Evolutionary conservation across 2,797 vertebrate genomes (phyloP), one percentile per base, ranked within the genome.

Genomic region (Oryzias sinensis): DNA sequence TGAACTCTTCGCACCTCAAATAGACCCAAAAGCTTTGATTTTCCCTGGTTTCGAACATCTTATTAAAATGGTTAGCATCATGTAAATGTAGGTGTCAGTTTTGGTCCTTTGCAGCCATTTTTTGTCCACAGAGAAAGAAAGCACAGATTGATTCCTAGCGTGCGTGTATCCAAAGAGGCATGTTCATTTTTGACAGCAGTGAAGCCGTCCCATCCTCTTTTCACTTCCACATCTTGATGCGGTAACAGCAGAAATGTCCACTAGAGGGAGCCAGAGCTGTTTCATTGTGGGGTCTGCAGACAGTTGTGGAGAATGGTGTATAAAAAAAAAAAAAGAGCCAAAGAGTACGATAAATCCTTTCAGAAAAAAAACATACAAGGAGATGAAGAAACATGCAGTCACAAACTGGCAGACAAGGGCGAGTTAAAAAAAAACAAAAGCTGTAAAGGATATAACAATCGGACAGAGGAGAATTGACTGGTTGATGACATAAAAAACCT

Each of bases 201-300:
- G 43, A 68, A 68, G 56, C 68, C 6, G 33, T 54, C 50, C 44
- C 60, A 50, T 65, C 42, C 65, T 57, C 60, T 47, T 68, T 53
- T 50, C 5, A 74, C 27, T 56, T 72, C 57, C 44, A 43, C 59
- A 45, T 57, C 58, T 62, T 25, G 50, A 43, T 25, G 29, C 73
- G 74, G 82, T 20, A 41, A 7, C 73, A 79, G 72, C 40, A 42
- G n/a, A 1, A 60, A 40, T 29, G 46, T 67, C 83, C 87, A 81
- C 62, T 52, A 72, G 85, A 83, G 82, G 79, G 82, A 4, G 51
- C 0, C 27, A 55, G 22, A 11, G 60, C 37, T 20, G 29, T 68
- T 60, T 70, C 50, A 67, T 24, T 47, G 53, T 43, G 54, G 61
- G 37, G 45, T 55, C 18, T 59, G 53, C 25, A 53, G 49, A 70